Percentiles rank a stretch among this genome's conserved stretches.
phyloP scores from a whole-genome alignment of 2,888 invertebrate genomes.

The Stegophylla sp. region DNA sequence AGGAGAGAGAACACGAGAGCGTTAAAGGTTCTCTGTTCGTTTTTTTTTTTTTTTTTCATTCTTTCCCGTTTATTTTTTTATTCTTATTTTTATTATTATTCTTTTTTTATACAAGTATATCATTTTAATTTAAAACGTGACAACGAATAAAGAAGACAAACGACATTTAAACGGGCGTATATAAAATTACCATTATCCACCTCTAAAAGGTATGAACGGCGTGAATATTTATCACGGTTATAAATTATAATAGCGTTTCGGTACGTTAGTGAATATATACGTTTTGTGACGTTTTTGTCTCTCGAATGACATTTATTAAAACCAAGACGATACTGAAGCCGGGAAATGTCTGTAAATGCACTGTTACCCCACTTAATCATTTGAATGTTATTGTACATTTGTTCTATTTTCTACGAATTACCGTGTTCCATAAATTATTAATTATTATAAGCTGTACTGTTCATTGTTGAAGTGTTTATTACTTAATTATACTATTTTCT shows the following conservation, averaged over 20 bases:
- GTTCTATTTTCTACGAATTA: too few species aligned
- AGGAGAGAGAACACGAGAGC: neutral
- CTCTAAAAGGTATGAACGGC: neutral
- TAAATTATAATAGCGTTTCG: neutral
- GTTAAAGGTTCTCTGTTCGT: slow-evolving; percentile 8
- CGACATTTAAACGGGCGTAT: neutral
- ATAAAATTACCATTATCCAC: neutral
- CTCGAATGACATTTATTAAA: neutral
- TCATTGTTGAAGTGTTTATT: too few species aligned
- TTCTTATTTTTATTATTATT: too few species aligned
- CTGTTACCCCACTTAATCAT: too few species aligned
- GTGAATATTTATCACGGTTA: neutral
- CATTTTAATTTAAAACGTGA: slow-evolving; percentile 30
- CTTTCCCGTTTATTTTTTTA: too few species aligned
- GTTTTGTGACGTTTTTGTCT: neutral
- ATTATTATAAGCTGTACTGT: too few species aligned
- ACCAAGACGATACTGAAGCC: too few species aligned
- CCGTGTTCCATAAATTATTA: too few species aligned
- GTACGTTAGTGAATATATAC: too few species aligned
- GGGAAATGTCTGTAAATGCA: too few species aligned
- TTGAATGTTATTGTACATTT: too few species aligned
- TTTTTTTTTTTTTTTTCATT: slow-evolving; percentile 13
- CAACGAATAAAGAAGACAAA: slow-evolving; percentile 1
- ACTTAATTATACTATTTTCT: too few species aligned
- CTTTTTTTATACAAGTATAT: neutral